These are phyloP conservation scores for Dunckerocampus dactyliophorus DNA, from an alignment of 2,113 vertebrate genomes.

Conservation along the genomic window DNA sequence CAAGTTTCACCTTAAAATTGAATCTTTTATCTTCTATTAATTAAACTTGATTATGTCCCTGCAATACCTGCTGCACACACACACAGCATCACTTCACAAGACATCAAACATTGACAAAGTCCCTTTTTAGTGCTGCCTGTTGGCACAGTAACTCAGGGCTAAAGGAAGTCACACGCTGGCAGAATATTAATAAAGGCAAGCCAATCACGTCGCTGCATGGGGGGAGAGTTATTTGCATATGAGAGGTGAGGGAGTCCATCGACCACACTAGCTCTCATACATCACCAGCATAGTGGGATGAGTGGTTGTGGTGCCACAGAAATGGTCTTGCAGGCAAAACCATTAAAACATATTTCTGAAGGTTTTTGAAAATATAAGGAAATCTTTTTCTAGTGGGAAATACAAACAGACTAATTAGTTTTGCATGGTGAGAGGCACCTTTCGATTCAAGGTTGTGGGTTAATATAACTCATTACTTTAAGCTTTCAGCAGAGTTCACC, in stretches of 20 bases:
- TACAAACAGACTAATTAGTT: background rate
- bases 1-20: too few relatives aligned
- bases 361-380: background rate
- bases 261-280: slow-evolving; percentile 64
- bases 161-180: slow-evolving; percentile 74
- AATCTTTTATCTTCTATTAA: too few relatives aligned
- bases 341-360: slow-evolving; percentile 19
- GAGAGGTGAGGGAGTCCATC: slow-evolving; percentile 61
- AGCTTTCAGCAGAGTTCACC: slow-evolving; percentile 13
- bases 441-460: slow-evolving; percentile 12
- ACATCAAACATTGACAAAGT: slow-evolving; percentile 80
- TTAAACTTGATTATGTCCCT: too few relatives aligned
- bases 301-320: slow-evolving; percentile 31
- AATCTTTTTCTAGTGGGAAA: slow-evolving; percentile 1
- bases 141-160: slow-evolving; percentile 75
- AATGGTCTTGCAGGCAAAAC: slow-evolving; percentile 7
- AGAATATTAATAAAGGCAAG: slow-evolving; percentile 74
- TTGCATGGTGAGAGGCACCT: slow-evolving; percentile 5
- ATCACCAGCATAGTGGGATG: slow-evolving; percentile 48
- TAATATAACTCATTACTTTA: slow-evolving; percentile 4
- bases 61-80: slow-evolving; percentile 12
- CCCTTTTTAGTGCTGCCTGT: slow-evolving; percentile 78
- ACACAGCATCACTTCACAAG: slow-evolving; percentile 63
- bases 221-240: slow-evolving; percentile 72
- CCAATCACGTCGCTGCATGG: slow-evolving; percentile 71